Percentiles rank a stretch among this genome's conserved stretches.
Conservation (phyloP, 92 coral and sea anemone genomes). For the Umimayanthus kanabou region DNA sequence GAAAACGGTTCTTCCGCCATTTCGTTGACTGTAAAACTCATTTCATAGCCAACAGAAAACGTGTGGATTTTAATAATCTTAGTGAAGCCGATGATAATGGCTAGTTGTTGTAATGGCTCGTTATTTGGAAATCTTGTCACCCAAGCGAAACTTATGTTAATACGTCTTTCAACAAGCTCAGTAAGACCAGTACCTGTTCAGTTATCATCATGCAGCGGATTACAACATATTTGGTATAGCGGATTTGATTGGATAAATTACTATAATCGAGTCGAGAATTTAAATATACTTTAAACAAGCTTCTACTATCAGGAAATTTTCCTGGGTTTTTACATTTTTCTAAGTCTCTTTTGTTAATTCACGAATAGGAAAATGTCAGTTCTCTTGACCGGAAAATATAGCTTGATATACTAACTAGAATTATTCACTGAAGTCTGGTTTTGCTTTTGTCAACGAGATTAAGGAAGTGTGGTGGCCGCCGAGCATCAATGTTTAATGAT, state of each 20-base stretch:
- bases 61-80: too few relatives aligned
- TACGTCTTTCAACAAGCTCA: neutral
- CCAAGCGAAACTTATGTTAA: too few relatives aligned
- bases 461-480: neutral
- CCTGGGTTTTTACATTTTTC: neutral
- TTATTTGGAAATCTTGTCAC: neutral
- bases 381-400: neutral
- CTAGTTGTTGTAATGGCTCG: too few relatives aligned
- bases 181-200: neutral
- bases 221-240: neutral
- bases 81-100: too few relatives aligned
- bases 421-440: neutral
- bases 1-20: too few relatives aligned
- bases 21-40: too few relatives aligned
- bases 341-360: neutral
- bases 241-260: neutral
- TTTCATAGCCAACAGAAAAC: too few relatives aligned
- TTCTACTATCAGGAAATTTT: neutral
- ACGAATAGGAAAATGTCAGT: too few relatives aligned
- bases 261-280: neutral
- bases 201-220: neutral
- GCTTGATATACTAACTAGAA: neutral
- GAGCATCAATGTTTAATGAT: slow-evolving; percentile 21
- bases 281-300: too few relatives aligned
- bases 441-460: neutral